Base-by-base conservation (phyloP, 2,888 invertebrate species). In the Amiota mariae region DNA sequence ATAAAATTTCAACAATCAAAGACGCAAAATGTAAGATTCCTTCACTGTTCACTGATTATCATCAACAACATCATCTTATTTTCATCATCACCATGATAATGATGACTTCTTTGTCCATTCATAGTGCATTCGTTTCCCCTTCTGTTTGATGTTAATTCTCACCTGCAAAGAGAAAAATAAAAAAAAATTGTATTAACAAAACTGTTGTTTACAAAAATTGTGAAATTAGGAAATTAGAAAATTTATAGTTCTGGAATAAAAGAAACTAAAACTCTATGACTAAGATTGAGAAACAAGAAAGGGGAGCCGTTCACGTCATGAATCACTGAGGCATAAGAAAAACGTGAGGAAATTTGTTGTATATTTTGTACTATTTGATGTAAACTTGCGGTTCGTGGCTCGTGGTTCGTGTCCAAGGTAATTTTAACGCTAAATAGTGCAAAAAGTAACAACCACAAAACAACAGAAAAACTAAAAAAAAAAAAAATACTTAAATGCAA, bases 1-100 rank as follows among this genome's bases (percentile, higher is more conserved):
- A 74, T 78, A 78, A 56, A 75, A 76, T 75, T 71, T 73, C 36
- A 36, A 36, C 36, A 36, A 36, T 36, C 36, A 36, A 36, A 36
- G 3, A 2, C 3, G 6, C 36, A 36, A 36, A 36, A 36, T 36
- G 6, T 6, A 36, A 36, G 36, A 36, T 36, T 36, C 8, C 6
- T 36, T 36, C 8, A 36, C 36, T 4, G 6, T 36, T 36, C 36
- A 36, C 36, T 36, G 36, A 36, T 6, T 36, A 36, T 36, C 6
- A 36, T 36, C 36, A 6, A 0, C 36, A 36, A 6, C 36, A 36
- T 6, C 36, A n/a, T n/a, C n/a, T n/a, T n/a, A n/a, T n/a, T n/a
- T n/a, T 36, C 6, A 36, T 36, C 36, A 6, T 36, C 8, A 36
- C 6, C 36, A 36, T 36, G 36, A 36, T 36, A 36, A 36, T 36